These are phyloP conservation scores for Meriones unguiculatus DNA, from an alignment of 2,113 vertebrate genomes.

Conservation along the genomic window DNA sequence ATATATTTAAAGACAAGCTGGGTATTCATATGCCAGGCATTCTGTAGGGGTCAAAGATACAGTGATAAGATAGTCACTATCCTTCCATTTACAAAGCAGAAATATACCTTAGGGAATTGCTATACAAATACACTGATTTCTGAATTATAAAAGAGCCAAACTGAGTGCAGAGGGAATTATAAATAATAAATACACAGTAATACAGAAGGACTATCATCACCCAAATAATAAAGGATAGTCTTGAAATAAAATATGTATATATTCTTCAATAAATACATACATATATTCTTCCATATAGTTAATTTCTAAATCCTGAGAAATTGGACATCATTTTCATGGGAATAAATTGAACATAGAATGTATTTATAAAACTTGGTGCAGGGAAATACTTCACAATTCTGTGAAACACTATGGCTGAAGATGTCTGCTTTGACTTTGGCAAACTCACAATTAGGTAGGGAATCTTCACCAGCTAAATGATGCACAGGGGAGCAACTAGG, in stretches of 20 bases:
- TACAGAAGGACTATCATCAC: neutral
- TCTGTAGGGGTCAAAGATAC: neutral
- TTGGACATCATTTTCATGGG: neutral
- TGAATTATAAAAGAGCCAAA: constrained; percentile 15
- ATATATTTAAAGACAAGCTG: constrained; percentile 31
- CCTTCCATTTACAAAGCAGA: constrained; percentile 9
- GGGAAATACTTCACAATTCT: neutral
- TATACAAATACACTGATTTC: constrained; percentile 25
- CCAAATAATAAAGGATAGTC: neutral
- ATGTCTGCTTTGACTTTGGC: constrained; percentile 20
- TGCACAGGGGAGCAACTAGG: neutral
- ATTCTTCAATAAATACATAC: neutral
- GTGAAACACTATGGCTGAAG: neutral
- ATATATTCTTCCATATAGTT: neutral
- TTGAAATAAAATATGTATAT: constrained; percentile 35
- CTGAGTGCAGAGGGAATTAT: neutral
- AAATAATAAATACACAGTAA: neutral
- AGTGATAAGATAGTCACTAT: neutral
- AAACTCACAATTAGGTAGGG: neutral
- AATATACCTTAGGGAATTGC: neutral
- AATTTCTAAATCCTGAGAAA: neutral
- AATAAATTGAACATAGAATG: neutral
- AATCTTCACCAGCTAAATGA: neutral
- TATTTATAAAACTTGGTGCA: neutral
- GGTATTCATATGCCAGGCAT: neutral